Evolutionary conservation across 2,888 invertebrate genomes (phyloP).

Genomic region (Philhelius pedissequus): DNA sequence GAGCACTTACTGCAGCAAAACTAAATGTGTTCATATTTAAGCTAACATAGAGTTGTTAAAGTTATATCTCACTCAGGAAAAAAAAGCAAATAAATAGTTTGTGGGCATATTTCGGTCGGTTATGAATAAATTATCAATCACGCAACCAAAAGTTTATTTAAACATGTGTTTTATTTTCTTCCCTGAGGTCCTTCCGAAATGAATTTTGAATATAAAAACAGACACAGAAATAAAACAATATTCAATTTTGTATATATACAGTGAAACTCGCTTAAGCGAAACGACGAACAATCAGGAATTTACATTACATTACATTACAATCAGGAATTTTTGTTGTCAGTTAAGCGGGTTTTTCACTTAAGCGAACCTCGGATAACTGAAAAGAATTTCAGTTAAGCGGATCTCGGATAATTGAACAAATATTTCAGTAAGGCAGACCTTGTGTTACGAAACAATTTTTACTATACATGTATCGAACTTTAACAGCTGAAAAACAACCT

Average conservation of each 20-base stretch:
- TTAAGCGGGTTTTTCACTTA: no score
- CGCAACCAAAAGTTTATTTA: constrained; percentile 1
- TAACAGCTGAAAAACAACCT: no score
- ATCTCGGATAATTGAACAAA: no score
- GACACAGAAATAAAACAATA: background rate
- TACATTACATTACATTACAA: no score
- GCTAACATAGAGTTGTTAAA: constrained; percentile 4
- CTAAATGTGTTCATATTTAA: background rate
- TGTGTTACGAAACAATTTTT: no score
- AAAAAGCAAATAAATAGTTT: background rate
- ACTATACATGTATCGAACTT: no score
- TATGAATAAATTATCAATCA: constrained; percentile 21
- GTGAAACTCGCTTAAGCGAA: no score
- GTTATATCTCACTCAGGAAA: background rate
- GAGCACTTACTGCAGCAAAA: constrained; percentile 10
- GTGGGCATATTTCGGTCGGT: background rate
- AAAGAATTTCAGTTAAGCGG: no score
- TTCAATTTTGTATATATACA: background rate
- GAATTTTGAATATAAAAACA: background rate
- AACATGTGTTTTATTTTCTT: background rate
- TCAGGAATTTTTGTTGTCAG: no score
- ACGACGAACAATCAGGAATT: no score
- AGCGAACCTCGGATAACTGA: no score
- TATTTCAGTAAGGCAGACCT: no score
- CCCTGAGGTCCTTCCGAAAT: background rate